A percentile compares a stretch with the other conserved stretches of the same genome.
These are phyloP conservation scores for Brienomyrus brachyistius DNA, from an alignment of 2,113 vertebrate genomes.

Conservation along the genomic window DNA sequence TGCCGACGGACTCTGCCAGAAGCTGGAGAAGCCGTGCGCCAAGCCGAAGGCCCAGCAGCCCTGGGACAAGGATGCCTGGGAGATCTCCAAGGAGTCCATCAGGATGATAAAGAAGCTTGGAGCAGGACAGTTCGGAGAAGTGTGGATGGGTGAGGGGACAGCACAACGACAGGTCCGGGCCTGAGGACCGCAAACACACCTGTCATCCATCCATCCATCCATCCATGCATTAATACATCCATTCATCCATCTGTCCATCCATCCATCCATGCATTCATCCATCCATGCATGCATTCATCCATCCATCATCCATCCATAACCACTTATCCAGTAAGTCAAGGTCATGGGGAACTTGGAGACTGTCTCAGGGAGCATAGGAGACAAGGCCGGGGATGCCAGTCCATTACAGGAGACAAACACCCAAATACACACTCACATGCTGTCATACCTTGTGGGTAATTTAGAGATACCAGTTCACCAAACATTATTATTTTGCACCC, in stretches of 20 bases:
- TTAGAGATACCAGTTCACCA: background rate
- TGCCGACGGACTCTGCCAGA: constrained; percentile 83
- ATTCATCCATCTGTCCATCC: background rate
- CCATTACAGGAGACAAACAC: background rate
- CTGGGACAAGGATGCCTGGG: constrained; percentile 98
- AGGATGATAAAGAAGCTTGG: constrained; percentile 89
- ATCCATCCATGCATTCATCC: background rate
- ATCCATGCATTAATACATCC: background rate
- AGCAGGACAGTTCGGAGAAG: constrained; percentile 94
- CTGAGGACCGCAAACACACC: background rate
- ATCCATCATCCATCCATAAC: background rate
- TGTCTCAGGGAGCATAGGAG: background rate
- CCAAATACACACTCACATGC: background rate
- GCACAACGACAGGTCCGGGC: background rate
- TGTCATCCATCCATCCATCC: background rate
- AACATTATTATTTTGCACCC: background rate
- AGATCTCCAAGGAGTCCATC: constrained; percentile 89
- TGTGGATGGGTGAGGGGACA: constrained; percentile 89
- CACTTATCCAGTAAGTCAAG: background rate
- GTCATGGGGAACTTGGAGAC: background rate
- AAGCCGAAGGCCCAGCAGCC: constrained; percentile 89
- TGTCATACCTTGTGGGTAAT: background rate
- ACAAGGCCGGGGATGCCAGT: background rate
- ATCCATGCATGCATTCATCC: background rate
- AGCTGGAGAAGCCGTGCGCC: constrained; percentile 74